A percentile compares a stretch with the other conserved stretches of the same genome.
phyloP scores from a whole-genome alignment of 2,888 invertebrate genomes.

The Harpalus rufipes region DNA sequence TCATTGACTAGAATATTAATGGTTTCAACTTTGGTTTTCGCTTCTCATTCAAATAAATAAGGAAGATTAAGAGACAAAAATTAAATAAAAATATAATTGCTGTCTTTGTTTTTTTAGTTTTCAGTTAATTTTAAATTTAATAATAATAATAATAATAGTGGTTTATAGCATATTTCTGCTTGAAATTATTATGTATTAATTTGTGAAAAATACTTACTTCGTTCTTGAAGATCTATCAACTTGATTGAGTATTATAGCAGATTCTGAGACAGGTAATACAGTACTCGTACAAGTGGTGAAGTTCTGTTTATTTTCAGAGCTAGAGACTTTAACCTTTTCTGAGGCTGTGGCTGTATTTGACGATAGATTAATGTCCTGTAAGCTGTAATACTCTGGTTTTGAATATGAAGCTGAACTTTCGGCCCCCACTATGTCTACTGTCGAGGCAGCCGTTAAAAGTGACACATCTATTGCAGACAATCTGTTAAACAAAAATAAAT shows the following conservation, averaged over 20 bases:
- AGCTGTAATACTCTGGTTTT: slow-evolving; percentile 73
- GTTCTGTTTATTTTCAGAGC: slow-evolving; percentile 66
- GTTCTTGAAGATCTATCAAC: slow-evolving; percentile 72
- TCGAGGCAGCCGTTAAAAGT: slow-evolving; percentile 70
- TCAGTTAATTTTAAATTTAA: no score
- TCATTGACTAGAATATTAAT: no score
- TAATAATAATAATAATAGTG: no score
- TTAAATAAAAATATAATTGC: no score
- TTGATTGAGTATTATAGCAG: slow-evolving; percentile 72
- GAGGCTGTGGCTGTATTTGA: slow-evolving; percentile 69
- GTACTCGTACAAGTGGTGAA: slow-evolving; percentile 59
- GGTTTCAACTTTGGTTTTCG: no score
- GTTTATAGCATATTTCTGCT: no score
- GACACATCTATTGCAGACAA: slow-evolving; percentile 74
- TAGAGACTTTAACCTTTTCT: slow-evolving; percentile 72
- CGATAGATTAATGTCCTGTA: slow-evolving; percentile 70
- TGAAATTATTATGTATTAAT: no score
- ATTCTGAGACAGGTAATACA: slow-evolving; percentile 73
- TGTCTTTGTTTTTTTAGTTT: no score
- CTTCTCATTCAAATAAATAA: no score
- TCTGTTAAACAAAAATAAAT: slow-evolving; percentile 69
- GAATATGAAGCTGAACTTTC: slow-evolving; percentile 73
- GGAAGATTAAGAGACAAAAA: no score
- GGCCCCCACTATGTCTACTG: slow-evolving; percentile 58
- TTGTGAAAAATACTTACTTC: slow-evolving; percentile 72